Base-by-base conservation (phyloP, 2,888 invertebrate genomes). In the Anagyrus pseudococci region DNA sequence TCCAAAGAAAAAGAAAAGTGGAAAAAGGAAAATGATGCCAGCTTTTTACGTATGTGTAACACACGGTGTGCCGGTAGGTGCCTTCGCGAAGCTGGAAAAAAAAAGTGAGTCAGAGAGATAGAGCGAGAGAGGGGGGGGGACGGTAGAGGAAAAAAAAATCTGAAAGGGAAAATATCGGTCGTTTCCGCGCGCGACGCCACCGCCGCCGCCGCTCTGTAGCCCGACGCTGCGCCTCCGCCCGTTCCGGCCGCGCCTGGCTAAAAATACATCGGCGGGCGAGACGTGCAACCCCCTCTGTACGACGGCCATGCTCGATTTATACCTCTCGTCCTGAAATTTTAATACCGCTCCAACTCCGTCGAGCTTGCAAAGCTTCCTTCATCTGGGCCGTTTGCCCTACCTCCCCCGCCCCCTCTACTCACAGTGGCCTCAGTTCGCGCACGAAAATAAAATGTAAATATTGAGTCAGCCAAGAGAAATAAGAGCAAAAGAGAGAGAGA, bases 381-480 rank as follows among this genome's bases (percentile, higher is more conserved):
- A n/a, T n/a, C n/a, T n/a, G n/a, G n/a, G n/a, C n/a, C n/a, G n/a
- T n/a, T n/a, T n/a, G n/a, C n/a, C n/a, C n/a, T n/a, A 6, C 13
- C 26, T 29, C 52, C 2, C 48, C 19, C 26, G 25, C 8, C n/a
- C 19, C 6, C 25, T n/a, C 26, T n/a, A 3, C 20, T 40, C 10
- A 8, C 8, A 7, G 17, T 29, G 10, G 1, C 26, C 6, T 17
- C 17, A 13, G 15, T 47, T n/a, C n/a, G n/a, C n/a, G 49, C 48
- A 37, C 17, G 52, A 52, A 41, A 62, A 50, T 62, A 50, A 52
- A 57, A 56, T 54, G 52, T 40, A 52, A 57, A 52, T 56, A 57
- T 52, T 37, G 50, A 48, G 48, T 4, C 10, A 52, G 46, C n/a
- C 22, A 43, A 4, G 29, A 25, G 37, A 54, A 60, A 54, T 41